Base-by-base conservation (phyloP, 1,140 invertebrate genomes). In the Lysiphlebus fabarum region DNA sequence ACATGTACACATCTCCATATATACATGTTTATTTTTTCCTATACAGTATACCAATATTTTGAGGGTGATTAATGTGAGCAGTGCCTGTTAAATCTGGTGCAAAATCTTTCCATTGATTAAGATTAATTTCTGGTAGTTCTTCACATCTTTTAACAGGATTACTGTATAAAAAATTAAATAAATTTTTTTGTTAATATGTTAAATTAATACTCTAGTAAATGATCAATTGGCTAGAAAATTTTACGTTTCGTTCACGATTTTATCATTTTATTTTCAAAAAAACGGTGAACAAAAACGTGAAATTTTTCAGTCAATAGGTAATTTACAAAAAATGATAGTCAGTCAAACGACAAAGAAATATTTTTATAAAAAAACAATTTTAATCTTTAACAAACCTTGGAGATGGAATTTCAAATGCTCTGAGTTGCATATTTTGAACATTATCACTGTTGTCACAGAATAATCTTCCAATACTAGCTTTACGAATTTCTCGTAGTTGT, bases 381-480 rank as follows among this genome's bases (percentile, higher is more conserved):
- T 58, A 53, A 54, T 38, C 17, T 26, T 26, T 44, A 58, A 77
- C 81, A 84, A 81, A 88, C 86, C 64, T 67, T 64, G 74, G 65
- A 5, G 84, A 85, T 59, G 87, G 79, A 58, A 78, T 74, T 68
- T 79, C 67, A 67, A 89, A 89, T 26, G 82, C 86, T 70, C 71
- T 70, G 4, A 83, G 85, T 76, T 95, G 95, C 79, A 96, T 89
- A 2, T 81, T 77, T 53, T 81, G 74, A 40, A 93, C 82, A 49
- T 87, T 78, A 66, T 93, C 88, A 5, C 86, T 86, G 69, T 96
- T 96, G 68, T 95, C 90, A 70, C 96, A 98, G 26, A 98, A 75
- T 6, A 97, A 75, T 57, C 91, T 82, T 0, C 93, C 87, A 59
- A 98, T 84, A 48, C 85, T 90, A 0, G 85, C 79, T 71, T 95